Base-by-base conservation (phyloP, 1,140 invertebrate genomes). In the Scaptomyza montana region DNA sequence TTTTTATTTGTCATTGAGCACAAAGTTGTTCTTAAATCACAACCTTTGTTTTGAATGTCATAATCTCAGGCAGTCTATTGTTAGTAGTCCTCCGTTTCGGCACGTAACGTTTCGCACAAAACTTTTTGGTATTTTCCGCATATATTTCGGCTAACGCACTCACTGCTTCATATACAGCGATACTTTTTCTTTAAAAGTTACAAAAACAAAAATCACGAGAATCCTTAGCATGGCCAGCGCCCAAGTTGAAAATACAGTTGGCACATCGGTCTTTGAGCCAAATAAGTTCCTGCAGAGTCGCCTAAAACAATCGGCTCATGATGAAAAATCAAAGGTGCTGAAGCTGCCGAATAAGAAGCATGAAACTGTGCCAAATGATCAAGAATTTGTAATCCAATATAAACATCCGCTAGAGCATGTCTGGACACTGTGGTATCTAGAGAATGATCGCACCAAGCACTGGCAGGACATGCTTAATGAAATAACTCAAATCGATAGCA, bases 391-490 rank as follows among this genome's bases (percentile, higher is more conserved):
- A n/a, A 51, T 67, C 45, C 39, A 85, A 33, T 85, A 86, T 43
- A 99, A 98, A 90, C 98, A 99, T 93, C 98, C 98, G 2, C 92
- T 99, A 41, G 97, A 99, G 91, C 97, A 98, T 93, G 95, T 94
- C 39, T 99, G 98, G 98, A 98, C 98, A 0, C 93, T 99, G 45
- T 99, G 98, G 98, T 99, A 98, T 92, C 98, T 96, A 90, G 98
- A 99, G 92, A 97, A 96, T 89, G 97, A 98, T 92, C 95, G 96
- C 80, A 95, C 93, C 61, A 97, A 97, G 87, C 90, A 94, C 68
- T 99, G 98, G 98, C 97, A 98, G 92, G 96, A 98, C 76, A 98
- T 98, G 93, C 94, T 98, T 63, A 96, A 97, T 84, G 95, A 98
- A 93, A 96, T 99, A 33, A 97, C 96, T n/a, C 95, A 95, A 51